These are phyloP conservation scores for Drepana arcuata DNA, from an alignment of 1,140 invertebrate species.

Conservation along the genomic window DNA sequence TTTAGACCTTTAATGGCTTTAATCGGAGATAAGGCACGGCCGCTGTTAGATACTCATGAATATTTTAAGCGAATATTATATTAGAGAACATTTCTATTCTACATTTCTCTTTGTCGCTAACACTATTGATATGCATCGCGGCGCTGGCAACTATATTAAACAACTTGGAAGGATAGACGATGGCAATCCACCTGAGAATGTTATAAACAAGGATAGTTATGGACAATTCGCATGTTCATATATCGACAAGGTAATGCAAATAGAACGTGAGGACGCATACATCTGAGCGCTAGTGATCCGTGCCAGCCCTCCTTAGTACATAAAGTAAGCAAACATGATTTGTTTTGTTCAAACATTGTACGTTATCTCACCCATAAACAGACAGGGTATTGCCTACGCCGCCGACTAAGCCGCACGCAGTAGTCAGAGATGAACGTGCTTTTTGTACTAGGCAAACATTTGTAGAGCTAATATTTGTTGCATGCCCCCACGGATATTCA, in stretches of 20 bases:
- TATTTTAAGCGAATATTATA: no score
- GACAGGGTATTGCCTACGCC: conserved; percentile 30
- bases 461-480: conserved; percentile 59
- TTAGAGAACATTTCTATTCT: no score
- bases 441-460: conserved; percentile 45
- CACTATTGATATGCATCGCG: no score
- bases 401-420: conserved; percentile 29
- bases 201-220: no score
- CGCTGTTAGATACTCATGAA: no score
- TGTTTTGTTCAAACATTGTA: conserved; percentile 55
- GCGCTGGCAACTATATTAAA: no score
- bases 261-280: conserved; percentile 48
- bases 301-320: conserved; percentile 37
- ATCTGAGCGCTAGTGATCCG: conserved; percentile 30
- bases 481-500: conserved; percentile 43
- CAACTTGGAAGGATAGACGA: no score
- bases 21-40: no score
- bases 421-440: conserved; percentile 39
- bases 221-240: conserved; percentile 21
- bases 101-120: no score
- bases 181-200: no score
- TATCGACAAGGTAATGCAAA: conserved; percentile 39
- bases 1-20: no score
- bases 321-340: conserved; percentile 55
- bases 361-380: conserved; percentile 37